Conservation (phyloP, 2,888 invertebrate genomes). For the Leucophora obtusa region DNA sequence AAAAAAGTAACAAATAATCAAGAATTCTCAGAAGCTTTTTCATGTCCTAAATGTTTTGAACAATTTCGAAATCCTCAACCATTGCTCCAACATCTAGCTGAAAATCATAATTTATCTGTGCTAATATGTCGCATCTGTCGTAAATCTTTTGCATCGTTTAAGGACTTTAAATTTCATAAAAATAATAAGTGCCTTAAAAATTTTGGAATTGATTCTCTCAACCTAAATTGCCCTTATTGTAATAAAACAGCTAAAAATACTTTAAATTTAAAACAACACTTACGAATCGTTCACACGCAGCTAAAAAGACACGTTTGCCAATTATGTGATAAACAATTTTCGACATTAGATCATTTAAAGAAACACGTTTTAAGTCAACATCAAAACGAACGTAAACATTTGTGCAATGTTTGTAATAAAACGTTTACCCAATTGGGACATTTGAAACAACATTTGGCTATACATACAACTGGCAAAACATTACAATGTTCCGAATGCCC, state of each 20-base stretch:
- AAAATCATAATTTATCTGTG: slow-evolving; percentile 60
- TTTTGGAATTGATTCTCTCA: not conserved
- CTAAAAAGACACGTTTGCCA: slow-evolving; percentile 67
- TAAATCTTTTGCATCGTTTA: slow-evolving; percentile 61
- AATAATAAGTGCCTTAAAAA: slow-evolving; percentile 11
- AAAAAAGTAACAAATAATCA: slow-evolving; percentile 3
- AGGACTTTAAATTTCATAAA: slow-evolving; percentile 67
- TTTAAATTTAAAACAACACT: slow-evolving; percentile 67
- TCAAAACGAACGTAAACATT: slow-evolving; percentile 69
- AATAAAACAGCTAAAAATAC: slow-evolving; percentile 63
- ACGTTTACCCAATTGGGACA: slow-evolving; percentile 69
- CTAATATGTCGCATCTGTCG: slow-evolving; percentile 44
- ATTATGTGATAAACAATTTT: slow-evolving; percentile 68
- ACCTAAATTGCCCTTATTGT: slow-evolving; percentile 67
- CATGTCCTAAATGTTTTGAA: slow-evolving; percentile 68
- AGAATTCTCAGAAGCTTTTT: slow-evolving; percentile 52
- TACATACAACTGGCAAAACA: slow-evolving; percentile 65
- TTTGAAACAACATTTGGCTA: slow-evolving; percentile 67
- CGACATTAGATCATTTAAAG: slow-evolving; percentile 69
- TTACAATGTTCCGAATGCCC: slow-evolving; percentile 62
- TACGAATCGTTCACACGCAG: slow-evolving; percentile 66
- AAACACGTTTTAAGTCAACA: slow-evolving; percentile 70
- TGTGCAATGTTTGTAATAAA: slow-evolving; percentile 67
- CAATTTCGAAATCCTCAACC: slow-evolving; percentile 63
- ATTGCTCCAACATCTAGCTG: slow-evolving; percentile 66